Conservation (phyloP, 2,797 vertebrate species). For the Siniperca scherzeri region DNA sequence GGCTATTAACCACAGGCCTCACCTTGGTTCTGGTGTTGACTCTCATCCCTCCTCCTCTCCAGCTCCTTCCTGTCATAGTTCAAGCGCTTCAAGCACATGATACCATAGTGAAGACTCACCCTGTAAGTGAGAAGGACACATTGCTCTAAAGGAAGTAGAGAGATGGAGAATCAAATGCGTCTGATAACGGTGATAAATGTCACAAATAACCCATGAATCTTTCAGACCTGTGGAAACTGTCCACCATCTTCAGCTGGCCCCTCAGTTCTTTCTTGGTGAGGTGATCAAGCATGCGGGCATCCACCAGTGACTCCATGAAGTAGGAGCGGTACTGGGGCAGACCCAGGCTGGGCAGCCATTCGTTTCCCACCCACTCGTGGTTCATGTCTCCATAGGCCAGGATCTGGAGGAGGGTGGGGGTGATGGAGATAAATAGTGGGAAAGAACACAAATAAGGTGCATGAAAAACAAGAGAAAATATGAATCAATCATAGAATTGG, state of each 20-base stretch:
- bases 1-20: conserved; percentile 1
- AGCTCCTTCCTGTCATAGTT: conserved; percentile 98
- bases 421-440: background rate
- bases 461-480: background rate
- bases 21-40: conserved; percentile 94
- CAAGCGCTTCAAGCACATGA: conserved; percentile 96
- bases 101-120: conserved; percentile 98
- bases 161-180: background rate
- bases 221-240: conserved; percentile 95
- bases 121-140: conserved; percentile 75
- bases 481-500: background rate
- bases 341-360: conserved; percentile 98
- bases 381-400: conserved; percentile 99
- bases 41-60: conserved; percentile 94
- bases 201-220: background rate
- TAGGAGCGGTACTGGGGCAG: conserved; percentile 98
- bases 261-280: conserved; percentile 98
- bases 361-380: conserved; percentile 99
- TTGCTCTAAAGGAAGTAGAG: background rate
- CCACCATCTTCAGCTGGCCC: conserved; percentile 98
- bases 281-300: conserved; percentile 98
- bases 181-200: background rate
- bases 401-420: conserved; percentile 83
- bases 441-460: conserved; percentile 1
- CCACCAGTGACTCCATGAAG: conserved; percentile 99